Evolutionary conservation across 2,888 invertebrate species (phyloP).

Genomic region (Megastigmus dorsalis): DNA sequence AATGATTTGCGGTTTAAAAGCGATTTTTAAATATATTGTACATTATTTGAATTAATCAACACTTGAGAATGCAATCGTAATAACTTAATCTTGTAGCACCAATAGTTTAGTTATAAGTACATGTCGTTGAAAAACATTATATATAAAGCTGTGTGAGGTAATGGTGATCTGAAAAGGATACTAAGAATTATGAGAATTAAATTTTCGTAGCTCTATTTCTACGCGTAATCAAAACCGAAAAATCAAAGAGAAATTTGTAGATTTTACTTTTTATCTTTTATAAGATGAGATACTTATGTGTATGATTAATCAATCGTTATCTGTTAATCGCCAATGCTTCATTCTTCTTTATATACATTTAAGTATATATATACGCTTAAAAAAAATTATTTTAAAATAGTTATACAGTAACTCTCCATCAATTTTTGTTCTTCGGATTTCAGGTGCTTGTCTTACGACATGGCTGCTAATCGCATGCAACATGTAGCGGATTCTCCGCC

Average conservation of each 20-base stretch:
- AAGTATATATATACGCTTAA: too few species aligned
- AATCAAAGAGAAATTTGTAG: too few species aligned
- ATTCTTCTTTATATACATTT: too few species aligned
- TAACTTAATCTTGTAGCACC: slow-evolving; percentile 30
- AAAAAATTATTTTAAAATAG: slow-evolving; percentile 1
- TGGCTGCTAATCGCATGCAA: slow-evolving; percentile 78
- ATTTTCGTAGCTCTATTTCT: too few species aligned
- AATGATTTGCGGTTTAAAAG: slow-evolving; percentile 8
- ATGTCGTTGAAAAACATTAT: slow-evolving; percentile 19
- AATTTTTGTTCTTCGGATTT: too few species aligned
- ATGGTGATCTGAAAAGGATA: background rate
- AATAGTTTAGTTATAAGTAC: slow-evolving; percentile 27
- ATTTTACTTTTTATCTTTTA: too few species aligned
- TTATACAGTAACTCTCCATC: background rate
- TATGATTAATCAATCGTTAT: too few species aligned
- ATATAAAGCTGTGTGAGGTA: slow-evolving; percentile 1
- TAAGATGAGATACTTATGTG: too few species aligned
- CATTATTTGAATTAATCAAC: slow-evolving; percentile 8
- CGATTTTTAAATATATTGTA: background rate
- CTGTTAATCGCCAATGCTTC: too few species aligned
- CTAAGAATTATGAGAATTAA: too few species aligned
- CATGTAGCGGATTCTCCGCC: slow-evolving; percentile 75
- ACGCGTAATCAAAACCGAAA: too few species aligned
- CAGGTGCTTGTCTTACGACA: slow-evolving; percentile 86
- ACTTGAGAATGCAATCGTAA: slow-evolving; percentile 28